Evolutionary conservation across 2,888 invertebrate species (phyloP), one percentile per base, ranked within the genome.

Genomic region (Chouioia cunea): DNA sequence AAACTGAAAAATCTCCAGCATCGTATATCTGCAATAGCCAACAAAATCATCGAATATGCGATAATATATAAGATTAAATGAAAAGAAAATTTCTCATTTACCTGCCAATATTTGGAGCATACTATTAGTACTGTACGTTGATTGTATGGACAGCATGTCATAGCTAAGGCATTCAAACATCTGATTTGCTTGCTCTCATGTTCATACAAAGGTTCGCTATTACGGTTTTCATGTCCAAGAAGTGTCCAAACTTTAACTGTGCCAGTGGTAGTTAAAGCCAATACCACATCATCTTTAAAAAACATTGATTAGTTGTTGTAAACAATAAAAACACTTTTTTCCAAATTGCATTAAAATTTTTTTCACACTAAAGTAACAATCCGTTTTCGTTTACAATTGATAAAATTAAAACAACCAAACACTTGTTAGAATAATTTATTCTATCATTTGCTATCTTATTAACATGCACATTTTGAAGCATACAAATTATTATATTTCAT

Each of bases 231-330:
- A 76, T 93, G 93, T 2, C 96, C 96, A 46, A 93, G 88, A 3
- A 98, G 89, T 0, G 97, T 97, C 98, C 98, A 98, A 0, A 98
- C 96, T 88, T 98, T 98, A 0, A 98, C 97, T 65, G 96, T 96
- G 0, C 98, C 98, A 14, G 97, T 96, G 27, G 97, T 97, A 4
- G 97, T 97, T 63, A 98, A 91, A 1, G 97, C 98, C 76, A 99
- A 87, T 0, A 98, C 96, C 1, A 98, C 97, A 84, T 98, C 97
- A 87, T 98, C 98, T 89, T 93, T 93, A 84, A 84, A 83, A 73
- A 63, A 75, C 58, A 52, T 71, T 65, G 15, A 73, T 70, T 68
- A 70, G 57, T 60, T 70, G 58, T 73, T 68, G 63, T 50, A 71
- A 66, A 57, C 15, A 12, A 18, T 10, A 52, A 22, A 60, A 48